Conservation (phyloP, 2,797 vertebrate species). For the Enteromius fasciolatus region DNA sequence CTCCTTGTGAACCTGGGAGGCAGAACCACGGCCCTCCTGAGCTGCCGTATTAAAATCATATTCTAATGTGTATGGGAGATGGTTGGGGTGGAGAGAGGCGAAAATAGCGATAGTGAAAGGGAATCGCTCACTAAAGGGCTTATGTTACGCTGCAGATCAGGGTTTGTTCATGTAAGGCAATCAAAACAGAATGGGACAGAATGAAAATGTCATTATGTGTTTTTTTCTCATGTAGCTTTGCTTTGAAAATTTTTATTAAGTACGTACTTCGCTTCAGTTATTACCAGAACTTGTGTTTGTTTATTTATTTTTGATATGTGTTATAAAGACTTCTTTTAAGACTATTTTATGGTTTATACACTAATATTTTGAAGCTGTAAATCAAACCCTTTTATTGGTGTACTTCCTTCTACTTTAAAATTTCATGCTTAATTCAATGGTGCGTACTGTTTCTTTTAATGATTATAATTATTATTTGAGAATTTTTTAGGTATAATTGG, state of each 20-base stretch:
- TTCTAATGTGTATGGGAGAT: constrained; percentile 67
- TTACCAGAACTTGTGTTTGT: not conserved
- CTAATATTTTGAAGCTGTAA: not conserved
- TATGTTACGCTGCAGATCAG: constrained; percentile 78
- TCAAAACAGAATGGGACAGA: constrained; percentile 52
- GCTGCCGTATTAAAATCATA: constrained; percentile 71
- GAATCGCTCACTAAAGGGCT: constrained; percentile 72
- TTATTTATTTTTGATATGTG: not conserved
- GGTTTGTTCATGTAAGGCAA: constrained; percentile 65
- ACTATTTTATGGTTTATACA: not conserved
- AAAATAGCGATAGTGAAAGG: constrained; percentile 76
- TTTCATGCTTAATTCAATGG: not conserved
- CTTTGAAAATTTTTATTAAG: not conserved
- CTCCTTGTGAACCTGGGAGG: constrained; percentile 84
- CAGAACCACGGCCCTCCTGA: constrained; percentile 64
- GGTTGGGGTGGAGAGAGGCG: constrained; percentile 63
- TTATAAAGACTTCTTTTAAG: not conserved
- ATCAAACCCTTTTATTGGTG: not conserved
- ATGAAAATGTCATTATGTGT: constrained; percentile 20
- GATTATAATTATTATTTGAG: not conserved
- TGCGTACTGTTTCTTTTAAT: not conserved
- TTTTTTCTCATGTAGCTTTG: not conserved
- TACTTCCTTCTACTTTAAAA: not conserved
- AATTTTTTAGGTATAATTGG: not conserved
- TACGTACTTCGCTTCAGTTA: not conserved